Conservation (phyloP, 2,888 invertebrate genomes). For the Limenitis camilla region DNA sequence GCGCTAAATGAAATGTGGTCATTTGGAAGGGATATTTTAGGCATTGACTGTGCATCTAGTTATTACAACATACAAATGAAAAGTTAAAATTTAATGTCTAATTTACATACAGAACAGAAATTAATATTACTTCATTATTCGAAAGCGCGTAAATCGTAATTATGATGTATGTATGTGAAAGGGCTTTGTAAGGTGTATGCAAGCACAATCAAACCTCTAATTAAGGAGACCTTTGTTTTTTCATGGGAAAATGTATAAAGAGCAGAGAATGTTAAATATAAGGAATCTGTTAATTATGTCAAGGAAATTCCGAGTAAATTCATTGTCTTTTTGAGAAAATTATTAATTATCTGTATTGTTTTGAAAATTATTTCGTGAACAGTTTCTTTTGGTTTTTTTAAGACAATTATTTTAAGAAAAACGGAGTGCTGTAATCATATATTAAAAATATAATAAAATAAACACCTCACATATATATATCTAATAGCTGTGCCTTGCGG, state of each 20-base stretch:
- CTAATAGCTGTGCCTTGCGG: too few relatives aligned
- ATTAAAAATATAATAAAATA: too few relatives aligned
- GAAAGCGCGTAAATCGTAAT: slow-evolving; percentile 7
- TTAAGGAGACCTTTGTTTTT: slow-evolving; percentile 17
- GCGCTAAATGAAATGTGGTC: too few relatives aligned
- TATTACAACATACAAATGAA: neutral
- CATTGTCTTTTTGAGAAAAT: neutral
- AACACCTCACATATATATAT: too few relatives aligned
- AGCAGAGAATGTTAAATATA: slow-evolving; percentile 11
- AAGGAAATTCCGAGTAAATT: slow-evolving; percentile 10
- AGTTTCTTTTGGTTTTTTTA: too few relatives aligned
- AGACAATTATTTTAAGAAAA: too few relatives aligned
- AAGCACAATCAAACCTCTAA: slow-evolving; percentile 10
- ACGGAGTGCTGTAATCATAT: too few relatives aligned
- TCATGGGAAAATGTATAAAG: slow-evolving; percentile 8
- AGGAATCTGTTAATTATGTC: slow-evolving; percentile 12
- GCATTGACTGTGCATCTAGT: neutral
- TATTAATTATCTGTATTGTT: too few relatives aligned
- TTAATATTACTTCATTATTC: neutral
- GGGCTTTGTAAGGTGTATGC: slow-evolving; percentile 3
- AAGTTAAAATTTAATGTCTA: neutral
- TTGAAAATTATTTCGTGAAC: too few relatives aligned
- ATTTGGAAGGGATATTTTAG: too few relatives aligned
- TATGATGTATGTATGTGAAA: slow-evolving; percentile 7
- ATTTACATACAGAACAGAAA: neutral